Conservation (phyloP, 2,113 vertebrate genomes). For the Saccopteryx bilineata region DNA sequence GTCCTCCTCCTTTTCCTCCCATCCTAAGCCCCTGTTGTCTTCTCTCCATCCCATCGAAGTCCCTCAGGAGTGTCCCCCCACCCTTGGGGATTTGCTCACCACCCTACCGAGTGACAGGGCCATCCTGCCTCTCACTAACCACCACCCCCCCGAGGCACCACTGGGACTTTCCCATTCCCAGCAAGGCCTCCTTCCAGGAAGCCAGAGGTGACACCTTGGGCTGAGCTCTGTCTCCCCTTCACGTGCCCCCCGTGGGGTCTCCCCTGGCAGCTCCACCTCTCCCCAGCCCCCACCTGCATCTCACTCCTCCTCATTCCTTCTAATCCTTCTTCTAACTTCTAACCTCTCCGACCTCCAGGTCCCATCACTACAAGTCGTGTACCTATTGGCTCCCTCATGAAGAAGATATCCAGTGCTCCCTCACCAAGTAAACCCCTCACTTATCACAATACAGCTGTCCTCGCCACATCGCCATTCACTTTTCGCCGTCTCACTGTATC, state of each 20-base stretch:
- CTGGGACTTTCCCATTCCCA: not conserved
- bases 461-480: no score
- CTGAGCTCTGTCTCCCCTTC: not conserved
- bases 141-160: not conserved
- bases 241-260: fast-evolving
- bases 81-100: not conserved
- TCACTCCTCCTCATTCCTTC: not conserved
- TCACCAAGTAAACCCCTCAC: not conserved
- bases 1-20: no score
- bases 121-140: not conserved
- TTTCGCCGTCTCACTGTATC: no score
- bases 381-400: not conserved
- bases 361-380: not conserved
- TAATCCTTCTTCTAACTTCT: not conserved
- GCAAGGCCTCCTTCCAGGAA: not conserved
- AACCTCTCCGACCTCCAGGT: not conserved
- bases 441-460: no score
- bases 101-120: not conserved
- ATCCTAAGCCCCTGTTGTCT: not conserved
- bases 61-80: not conserved
- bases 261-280: not conserved
- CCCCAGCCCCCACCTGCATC: not conserved
- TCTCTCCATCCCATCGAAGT: not conserved
- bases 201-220: fast-evolving
- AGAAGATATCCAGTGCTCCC: not conserved